Evolutionary conservation across 2,113 vertebrate genomes (phyloP).

Genomic region (Perccottus glenii): DNA sequence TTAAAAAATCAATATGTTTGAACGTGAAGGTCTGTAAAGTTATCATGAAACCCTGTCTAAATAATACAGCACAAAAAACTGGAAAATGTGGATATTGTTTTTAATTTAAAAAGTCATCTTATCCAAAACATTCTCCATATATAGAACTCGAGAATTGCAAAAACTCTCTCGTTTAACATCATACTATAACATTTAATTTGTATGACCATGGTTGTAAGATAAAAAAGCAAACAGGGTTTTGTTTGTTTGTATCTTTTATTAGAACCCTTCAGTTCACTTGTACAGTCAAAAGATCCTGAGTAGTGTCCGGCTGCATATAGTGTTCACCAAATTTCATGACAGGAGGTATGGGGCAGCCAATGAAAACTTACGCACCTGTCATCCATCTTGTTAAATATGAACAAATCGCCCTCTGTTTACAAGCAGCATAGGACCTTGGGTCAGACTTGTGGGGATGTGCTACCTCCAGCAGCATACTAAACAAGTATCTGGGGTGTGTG

Average conservation of each 20-base stretch:
- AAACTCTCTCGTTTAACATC: no score
- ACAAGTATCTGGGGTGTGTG: conserved; percentile 13
- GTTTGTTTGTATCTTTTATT: conserved; percentile 5
- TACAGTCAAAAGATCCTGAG: conserved; percentile 2
- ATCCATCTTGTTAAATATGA: conserved; percentile 59
- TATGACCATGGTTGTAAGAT: no score
- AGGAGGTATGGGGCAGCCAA: conserved; percentile 36
- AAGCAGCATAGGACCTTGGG: conserved; percentile 49
- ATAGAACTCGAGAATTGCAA: no score
- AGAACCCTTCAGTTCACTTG: conserved; percentile 8
- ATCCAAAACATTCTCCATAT: no score
- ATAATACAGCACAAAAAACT: no score
- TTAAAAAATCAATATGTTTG: background rate
- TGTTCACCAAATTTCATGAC: conserved; percentile 32
- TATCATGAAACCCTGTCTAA: background rate
- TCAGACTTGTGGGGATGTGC: conserved; percentile 33
- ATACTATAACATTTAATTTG: no score
- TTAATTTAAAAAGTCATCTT: no score
- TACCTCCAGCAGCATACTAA: conserved; percentile 48
- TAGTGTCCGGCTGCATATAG: conserved; percentile 37
- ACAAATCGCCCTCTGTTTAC: conserved; percentile 51
- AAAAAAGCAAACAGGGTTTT: no score
- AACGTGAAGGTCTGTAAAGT: background rate
- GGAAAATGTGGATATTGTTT: no score
- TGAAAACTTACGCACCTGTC: conserved; percentile 31